phyloP scores from a whole-genome alignment of 2,888 invertebrate genomes.

The Drosophila melanocephala region DNA sequence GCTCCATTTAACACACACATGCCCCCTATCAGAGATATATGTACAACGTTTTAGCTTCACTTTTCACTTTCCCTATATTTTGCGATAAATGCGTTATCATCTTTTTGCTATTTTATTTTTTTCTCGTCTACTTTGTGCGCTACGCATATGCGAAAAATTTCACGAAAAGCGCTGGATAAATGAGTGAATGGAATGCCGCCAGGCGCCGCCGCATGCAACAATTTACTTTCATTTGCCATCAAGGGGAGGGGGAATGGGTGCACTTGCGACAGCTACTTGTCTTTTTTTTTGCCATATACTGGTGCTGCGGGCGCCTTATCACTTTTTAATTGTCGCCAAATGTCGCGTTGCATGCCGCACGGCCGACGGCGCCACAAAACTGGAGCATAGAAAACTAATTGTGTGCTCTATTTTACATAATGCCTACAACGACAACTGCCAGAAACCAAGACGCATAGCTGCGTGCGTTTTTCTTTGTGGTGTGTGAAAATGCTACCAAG shows the following conservation, averaged over 20 bases:
- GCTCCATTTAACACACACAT: slow-evolving; percentile 48
- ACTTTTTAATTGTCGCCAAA: slow-evolving; percentile 74
- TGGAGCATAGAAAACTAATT: slow-evolving; percentile 85
- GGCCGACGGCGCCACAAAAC: slow-evolving; percentile 53
- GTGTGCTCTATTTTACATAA: slow-evolving; percentile 83
- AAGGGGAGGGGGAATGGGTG: background rate
- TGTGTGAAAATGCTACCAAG: slow-evolving; percentile 32
- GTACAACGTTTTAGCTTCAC: slow-evolving; percentile 28
- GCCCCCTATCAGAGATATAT: slow-evolving; percentile 15
- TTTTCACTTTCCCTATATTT: slow-evolving; percentile 77
- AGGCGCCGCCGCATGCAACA: slow-evolving; percentile 66
- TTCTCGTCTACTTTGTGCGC: slow-evolving; percentile 14
- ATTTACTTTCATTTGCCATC: slow-evolving; percentile 77
- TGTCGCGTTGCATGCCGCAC: slow-evolving; percentile 24
- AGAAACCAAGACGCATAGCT: slow-evolving; percentile 11
- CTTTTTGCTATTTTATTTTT: slow-evolving; percentile 11
- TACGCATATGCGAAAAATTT: slow-evolving; percentile 72
- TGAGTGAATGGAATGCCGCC: slow-evolving; percentile 76
- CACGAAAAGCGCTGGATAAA: slow-evolving; percentile 48
- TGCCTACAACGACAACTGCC: slow-evolving; percentile 43
- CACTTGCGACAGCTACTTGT: slow-evolving; percentile 8
- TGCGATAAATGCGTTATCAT: slow-evolving; percentile 79
- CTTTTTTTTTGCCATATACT: slow-evolving; percentile 10
- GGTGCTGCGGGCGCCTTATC: slow-evolving; percentile 70
- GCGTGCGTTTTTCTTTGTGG: slow-evolving; percentile 22